Conservation (phyloP, 2,797 vertebrate species). For the Mormyrus hasselquistii region DNA sequence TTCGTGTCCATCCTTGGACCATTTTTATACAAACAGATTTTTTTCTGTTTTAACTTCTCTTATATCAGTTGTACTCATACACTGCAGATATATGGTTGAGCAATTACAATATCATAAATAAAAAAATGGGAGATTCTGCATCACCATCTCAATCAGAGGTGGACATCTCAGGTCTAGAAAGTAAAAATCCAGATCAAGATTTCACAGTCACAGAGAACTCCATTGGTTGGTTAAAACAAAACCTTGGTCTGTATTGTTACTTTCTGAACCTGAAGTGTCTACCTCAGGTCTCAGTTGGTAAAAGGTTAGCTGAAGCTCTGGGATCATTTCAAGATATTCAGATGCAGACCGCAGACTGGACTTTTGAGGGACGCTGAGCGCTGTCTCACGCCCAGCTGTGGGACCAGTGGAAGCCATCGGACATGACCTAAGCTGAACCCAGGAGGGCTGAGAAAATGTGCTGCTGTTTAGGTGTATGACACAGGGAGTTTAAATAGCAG, state of each 20-base stretch:
- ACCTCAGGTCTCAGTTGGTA: background rate
- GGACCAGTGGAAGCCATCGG: background rate
- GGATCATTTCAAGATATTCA: background rate
- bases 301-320: background rate
- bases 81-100: background rate
- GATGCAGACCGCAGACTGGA: background rate
- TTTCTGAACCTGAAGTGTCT: background rate
- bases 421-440: background rate
- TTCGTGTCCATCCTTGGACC: background rate
- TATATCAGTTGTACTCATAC: background rate
- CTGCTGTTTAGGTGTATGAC: background rate
- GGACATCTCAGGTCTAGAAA: background rate
- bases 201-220: background rate
- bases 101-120: background rate
- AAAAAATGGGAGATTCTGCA: background rate
- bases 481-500: background rate
- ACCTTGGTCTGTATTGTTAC: background rate
- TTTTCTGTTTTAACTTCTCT: background rate
- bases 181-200: background rate
- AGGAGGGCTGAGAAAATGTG: background rate
- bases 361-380: background rate
- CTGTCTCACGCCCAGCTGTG: background rate
- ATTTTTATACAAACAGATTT: background rate
- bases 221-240: background rate
- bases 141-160: background rate